Evolutionary conservation across 2,797 vertebrate species (phyloP).

Genomic region (Esox lucius): DNA sequence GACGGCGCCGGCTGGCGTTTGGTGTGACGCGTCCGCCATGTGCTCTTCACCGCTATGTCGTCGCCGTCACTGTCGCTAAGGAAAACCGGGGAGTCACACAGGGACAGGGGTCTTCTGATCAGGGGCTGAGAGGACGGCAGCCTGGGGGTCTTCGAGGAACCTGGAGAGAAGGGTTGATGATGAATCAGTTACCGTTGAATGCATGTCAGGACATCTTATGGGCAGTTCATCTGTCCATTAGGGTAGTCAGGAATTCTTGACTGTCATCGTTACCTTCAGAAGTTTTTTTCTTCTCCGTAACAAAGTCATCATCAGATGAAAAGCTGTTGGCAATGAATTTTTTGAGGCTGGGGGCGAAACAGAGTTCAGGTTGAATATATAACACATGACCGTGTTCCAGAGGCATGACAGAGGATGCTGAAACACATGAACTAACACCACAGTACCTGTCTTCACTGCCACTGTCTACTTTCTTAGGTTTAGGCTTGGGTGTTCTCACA

Average conservation of each 20-base stretch:
- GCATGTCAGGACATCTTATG: background rate
- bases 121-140: slow-evolving; percentile 44
- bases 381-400: background rate
- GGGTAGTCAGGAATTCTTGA: background rate
- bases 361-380: background rate
- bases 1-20: slow-evolving; percentile 28
- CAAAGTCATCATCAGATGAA: slow-evolving; percentile 76
- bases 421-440: background rate
- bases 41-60: slow-evolving; percentile 69
- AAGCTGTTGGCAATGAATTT: slow-evolving; percentile 69
- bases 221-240: background rate
- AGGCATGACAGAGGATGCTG: background rate
- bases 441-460: slow-evolving; percentile 67
- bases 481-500: slow-evolving; percentile 69
- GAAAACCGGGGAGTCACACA: slow-evolving; percentile 68
- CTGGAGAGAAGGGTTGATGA: background rate
- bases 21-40: slow-evolving; percentile 68
- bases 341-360: slow-evolving; percentile 62
- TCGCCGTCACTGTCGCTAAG: slow-evolving; percentile 74
- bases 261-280: slow-evolving; percentile 59
- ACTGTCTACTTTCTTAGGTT: slow-evolving; percentile 43
- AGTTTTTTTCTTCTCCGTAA: slow-evolving; percentile 54
- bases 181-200: background rate
- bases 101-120: slow-evolving; percentile 47
- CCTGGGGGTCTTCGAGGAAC: slow-evolving; percentile 41